phyloP scores from a whole-genome alignment of 2,888 invertebrate genomes.

The Seladonia tumulorum region DNA sequence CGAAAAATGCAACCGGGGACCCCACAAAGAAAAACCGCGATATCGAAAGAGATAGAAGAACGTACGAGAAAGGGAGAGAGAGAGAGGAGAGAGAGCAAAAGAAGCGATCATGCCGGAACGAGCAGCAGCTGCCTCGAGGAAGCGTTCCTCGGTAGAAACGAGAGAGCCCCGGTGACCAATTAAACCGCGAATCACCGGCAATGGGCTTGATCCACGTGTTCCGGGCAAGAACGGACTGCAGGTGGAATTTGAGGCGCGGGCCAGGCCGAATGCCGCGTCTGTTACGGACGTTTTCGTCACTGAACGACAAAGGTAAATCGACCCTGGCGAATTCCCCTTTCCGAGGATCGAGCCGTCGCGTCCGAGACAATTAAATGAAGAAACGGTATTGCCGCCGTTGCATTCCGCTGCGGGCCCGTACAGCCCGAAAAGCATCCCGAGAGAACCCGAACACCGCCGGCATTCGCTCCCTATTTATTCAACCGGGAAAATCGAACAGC shows the following conservation, averaged over 20 bases:
- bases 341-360: constrained; percentile 30
- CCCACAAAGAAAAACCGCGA: constrained; percentile 47
- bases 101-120: constrained; percentile 57
- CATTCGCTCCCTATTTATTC: neutral
- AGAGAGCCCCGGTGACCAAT: constrained; percentile 56
- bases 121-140: constrained; percentile 58
- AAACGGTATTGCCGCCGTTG: constrained; percentile 64
- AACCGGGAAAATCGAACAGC: neutral
- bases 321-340: constrained; percentile 26
- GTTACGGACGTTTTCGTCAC: constrained; percentile 53
- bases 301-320: constrained; percentile 53
- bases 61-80: neutral
- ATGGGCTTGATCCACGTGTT: constrained; percentile 55
- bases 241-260: constrained; percentile 65
- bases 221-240: constrained; percentile 41
- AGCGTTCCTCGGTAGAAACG: constrained; percentile 53
- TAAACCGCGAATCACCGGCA: constrained; percentile 51
- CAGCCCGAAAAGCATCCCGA: constrained; percentile 2
- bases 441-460: neutral
- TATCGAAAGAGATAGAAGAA: constrained; percentile 40
- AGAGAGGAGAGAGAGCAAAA: constrained; percentile 31
- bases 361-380: constrained; percentile 71
- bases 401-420: constrained; percentile 34
- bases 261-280: constrained; percentile 42
- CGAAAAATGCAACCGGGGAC: constrained; percentile 8